Evolutionary conservation across 2,888 invertebrate species (phyloP), one percentile per base, ranked within the genome.

Genomic region (Teleogryllus oceanicus): DNA sequence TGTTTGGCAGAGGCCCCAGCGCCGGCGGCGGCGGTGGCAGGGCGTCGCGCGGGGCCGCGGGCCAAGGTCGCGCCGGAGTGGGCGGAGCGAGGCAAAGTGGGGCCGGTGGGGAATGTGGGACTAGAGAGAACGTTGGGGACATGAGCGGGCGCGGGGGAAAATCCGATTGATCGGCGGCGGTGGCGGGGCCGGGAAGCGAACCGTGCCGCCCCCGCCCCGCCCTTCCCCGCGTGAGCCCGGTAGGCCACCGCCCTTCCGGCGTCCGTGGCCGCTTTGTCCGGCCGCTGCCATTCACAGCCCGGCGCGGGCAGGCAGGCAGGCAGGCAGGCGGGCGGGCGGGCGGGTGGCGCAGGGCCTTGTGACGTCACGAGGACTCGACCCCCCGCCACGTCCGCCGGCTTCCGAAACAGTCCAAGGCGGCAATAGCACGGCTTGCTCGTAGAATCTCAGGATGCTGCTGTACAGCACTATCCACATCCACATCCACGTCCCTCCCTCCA

Each of bases 251-350:
- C 62, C 62, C 62, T 62, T 62, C 62, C 62, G 62, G 62, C 62
- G 62, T 62, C 62, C 62, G 62, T 62, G 62, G 62, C n/a, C 62
- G 62, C 62, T 62, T 62, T 62, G 62, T 62, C 62, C 62, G 62
- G 8, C 62, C 62, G 62, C 62, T 62, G 62, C 62, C 62, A 62
- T 62, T 62, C 62, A 62, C 62, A 62, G 62, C n/a, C 62, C 62
- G 16, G n/a, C 62, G 11, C 37, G 8, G 37, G 37, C 37, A 37
- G 37, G 24, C 2, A 37, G 24, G 24, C 24, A 37, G 3, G 24
- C 24, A 37, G 24, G 24, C 2, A 2, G 3, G 24, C 24, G 4
- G 24, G 24, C 2, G 0, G 24, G 24, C 2, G 4, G 3, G 24
- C 24, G 4, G 24, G 24, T 37, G 0, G 24, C 8, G 37, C 37